A percentile compares a stretch with the other conserved stretches of the same genome.
Evolutionary conservation across 2,888 invertebrate species (phyloP).

Genomic region (Glyphotaelius pellucidus): DNA sequence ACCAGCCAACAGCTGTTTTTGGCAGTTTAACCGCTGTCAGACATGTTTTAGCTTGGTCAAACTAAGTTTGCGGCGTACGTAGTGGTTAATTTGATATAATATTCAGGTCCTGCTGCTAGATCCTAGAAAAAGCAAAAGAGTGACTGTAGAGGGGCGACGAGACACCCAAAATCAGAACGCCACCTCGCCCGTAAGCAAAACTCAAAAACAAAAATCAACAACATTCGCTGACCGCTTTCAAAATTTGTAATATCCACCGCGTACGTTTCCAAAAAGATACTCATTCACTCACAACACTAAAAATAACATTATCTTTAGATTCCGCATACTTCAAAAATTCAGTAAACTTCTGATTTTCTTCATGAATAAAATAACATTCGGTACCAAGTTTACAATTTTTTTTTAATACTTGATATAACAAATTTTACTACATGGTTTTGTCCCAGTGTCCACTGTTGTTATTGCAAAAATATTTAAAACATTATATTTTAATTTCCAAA

Average conservation of each 20-base stretch:
- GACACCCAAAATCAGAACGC: slow-evolving; percentile 54
- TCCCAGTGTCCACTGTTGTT: too few species aligned
- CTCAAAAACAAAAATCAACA: slow-evolving; percentile 39
- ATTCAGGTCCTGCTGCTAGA: slow-evolving; percentile 66
- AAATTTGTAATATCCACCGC: background rate
- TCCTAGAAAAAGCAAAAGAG: slow-evolving; percentile 65
- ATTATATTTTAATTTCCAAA: too few species aligned
- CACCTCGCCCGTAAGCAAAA: slow-evolving; percentile 63
- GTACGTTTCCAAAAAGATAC: slow-evolving; percentile 22
- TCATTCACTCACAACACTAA: background rate
- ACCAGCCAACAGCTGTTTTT: background rate
- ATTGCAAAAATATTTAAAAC: too few species aligned
- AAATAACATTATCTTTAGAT: background rate
- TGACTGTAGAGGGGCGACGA: slow-evolving; percentile 53
- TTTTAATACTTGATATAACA: too few species aligned
- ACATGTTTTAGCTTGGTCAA: background rate
- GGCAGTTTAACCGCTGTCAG: background rate
- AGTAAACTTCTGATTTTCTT: too few species aligned
- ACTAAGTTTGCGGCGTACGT: background rate
- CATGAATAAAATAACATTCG: background rate
- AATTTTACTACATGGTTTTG: too few species aligned
- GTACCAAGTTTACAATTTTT: too few species aligned
- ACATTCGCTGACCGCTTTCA: slow-evolving; percentile 33
- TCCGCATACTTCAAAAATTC: background rate
- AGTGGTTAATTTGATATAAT: slow-evolving; percentile 8